A percentile compares a stretch with the other conserved stretches of the same genome.
Evolutionary conservation across 1,140 invertebrate species (phyloP).

Genomic region (Cylas formicarius): DNA sequence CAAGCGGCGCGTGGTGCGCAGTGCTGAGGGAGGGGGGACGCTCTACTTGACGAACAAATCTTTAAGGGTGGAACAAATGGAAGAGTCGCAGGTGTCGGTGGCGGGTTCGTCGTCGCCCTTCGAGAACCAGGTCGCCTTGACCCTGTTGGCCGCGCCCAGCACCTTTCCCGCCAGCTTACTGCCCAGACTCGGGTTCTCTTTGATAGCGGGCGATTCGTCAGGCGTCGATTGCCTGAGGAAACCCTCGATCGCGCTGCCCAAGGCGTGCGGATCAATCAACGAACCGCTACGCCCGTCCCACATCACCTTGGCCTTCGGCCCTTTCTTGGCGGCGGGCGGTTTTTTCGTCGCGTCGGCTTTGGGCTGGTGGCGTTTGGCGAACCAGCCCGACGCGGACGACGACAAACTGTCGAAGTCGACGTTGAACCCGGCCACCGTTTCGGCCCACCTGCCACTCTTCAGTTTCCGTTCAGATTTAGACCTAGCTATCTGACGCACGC

Average conservation of each 20-base stretch:
- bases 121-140: constrained; percentile 46
- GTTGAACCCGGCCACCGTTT: constrained; percentile 66
- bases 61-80: constrained; percentile 71
- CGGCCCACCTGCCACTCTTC: not conserved
- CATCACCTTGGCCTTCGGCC: constrained; percentile 49
- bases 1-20: too few relatives aligned
- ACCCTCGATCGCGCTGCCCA: constrained; percentile 75
- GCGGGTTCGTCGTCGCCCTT: constrained; percentile 54
- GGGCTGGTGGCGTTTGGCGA: constrained; percentile 64
- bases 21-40: too few relatives aligned
- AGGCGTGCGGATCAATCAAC: constrained; percentile 65
- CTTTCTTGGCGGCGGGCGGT: constrained; percentile 36
- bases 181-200: constrained; percentile 33
- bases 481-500: constrained; percentile 22
- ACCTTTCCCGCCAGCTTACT: constrained; percentile 32
- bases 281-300: constrained; percentile 68
- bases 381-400: constrained; percentile 56
- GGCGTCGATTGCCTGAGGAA: constrained; percentile 54
- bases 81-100: constrained; percentile 62
- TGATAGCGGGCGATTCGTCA: constrained; percentile 34
- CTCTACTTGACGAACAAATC: constrained; percentile 78
- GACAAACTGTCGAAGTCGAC: constrained; percentile 45
- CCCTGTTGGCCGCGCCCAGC: constrained; percentile 25
- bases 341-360: constrained; percentile 41
- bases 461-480: not conserved